phyloP scores from a whole-genome alignment of 2,888 invertebrate genomes.

The Dasypolia templi region DNA sequence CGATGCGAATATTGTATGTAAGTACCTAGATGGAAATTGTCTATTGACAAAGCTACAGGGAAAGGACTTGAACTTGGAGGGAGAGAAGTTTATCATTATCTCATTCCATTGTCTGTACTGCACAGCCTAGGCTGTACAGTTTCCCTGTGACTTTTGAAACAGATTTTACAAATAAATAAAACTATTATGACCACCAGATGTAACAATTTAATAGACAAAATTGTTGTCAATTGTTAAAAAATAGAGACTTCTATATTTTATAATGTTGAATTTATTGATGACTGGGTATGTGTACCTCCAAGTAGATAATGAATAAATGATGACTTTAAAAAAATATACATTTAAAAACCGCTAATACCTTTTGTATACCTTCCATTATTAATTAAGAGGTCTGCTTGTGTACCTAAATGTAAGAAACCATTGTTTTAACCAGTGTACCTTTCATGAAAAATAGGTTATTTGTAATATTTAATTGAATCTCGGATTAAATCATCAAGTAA shows the following conservation, averaged over 20 bases:
- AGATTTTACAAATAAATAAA: constrained; percentile 45
- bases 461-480: constrained; percentile 58
- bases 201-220: constrained; percentile 72
- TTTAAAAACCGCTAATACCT: constrained; percentile 55
- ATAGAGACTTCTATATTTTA: constrained; percentile 74
- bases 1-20: constrained; percentile 38
- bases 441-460: constrained; percentile 28
- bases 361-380: constrained; percentile 53
- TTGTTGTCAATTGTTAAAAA: constrained; percentile 84
- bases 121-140: constrained; percentile 7
- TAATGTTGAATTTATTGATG: constrained; percentile 73
- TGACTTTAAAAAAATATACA: constrained; percentile 23
- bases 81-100: background rate
- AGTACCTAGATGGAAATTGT: constrained; percentile 46
- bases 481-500: constrained; percentile 34
- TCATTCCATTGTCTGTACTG: background rate
- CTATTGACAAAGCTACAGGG: constrained; percentile 47
- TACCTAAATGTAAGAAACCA: constrained; percentile 31
- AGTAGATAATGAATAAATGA: constrained; percentile 49
- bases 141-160: constrained; percentile 57
- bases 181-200: constrained; percentile 70
- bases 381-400: constrained; percentile 34
- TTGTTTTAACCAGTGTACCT: constrained; percentile 47
- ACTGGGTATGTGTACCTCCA: constrained; percentile 65
- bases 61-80: constrained; percentile 7